These are phyloP conservation scores for Phoeniculus purpureus DNA, from an alignment of 2,797 vertebrate genomes.

Conservation along the genomic window DNA sequence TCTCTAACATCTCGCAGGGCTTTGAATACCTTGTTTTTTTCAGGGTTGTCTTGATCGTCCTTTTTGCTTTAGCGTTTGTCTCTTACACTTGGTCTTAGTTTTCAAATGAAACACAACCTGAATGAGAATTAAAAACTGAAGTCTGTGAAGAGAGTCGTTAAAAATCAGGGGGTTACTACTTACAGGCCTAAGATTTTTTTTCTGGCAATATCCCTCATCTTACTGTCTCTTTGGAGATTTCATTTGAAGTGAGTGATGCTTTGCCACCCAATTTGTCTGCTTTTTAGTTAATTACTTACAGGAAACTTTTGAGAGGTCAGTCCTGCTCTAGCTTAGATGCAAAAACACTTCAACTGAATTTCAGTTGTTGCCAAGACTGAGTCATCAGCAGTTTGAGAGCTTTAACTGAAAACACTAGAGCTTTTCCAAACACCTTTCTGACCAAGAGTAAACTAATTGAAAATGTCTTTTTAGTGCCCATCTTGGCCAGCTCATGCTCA, in stretches of 20 bases:
- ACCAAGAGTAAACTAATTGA: background rate
- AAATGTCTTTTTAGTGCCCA: background rate
- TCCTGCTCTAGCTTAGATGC: background rate
- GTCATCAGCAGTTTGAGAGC: background rate
- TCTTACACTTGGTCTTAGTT: background rate
- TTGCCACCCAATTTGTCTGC: background rate
- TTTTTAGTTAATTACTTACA: background rate
- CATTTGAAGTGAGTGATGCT: background rate
- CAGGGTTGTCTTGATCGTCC: background rate
- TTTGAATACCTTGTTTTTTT: background rate
- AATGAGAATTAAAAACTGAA: background rate
- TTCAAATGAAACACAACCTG: background rate
- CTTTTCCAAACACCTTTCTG: background rate
- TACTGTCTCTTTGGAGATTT: background rate
- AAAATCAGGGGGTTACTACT: background rate
- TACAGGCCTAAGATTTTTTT: background rate
- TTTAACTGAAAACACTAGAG: background rate
- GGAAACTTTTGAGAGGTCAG: background rate
- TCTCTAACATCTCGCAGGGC: background rate
- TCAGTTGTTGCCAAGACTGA: background rate
- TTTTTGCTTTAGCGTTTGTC: background rate
- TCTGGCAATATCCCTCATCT: background rate
- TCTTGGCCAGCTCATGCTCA: accelerated
- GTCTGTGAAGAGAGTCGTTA: background rate
- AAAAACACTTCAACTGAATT: background rate